Conservation (phyloP, 1,140 invertebrate species). For the Drosophila santomea region DNA sequence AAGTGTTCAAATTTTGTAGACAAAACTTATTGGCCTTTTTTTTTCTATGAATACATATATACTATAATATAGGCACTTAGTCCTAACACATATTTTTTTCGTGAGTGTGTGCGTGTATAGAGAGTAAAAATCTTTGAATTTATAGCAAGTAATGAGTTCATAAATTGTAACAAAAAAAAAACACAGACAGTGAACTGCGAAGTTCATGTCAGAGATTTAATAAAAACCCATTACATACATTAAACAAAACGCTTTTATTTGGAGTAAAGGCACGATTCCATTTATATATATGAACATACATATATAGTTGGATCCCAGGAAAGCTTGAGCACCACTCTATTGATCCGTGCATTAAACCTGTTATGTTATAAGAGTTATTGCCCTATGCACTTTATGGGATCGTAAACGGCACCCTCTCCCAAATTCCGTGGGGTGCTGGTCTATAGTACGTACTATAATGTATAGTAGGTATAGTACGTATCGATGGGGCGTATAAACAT, state of each 20-base stretch:
- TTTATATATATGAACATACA: no score
- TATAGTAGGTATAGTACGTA: neutral
- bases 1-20: slow-evolving; percentile 65
- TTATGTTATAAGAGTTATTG: slow-evolving; percentile 21
- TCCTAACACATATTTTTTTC: slow-evolving; percentile 50
- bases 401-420: slow-evolving; percentile 13
- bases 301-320: no score
- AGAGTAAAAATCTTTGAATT: slow-evolving; percentile 71
- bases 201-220: slow-evolving; percentile 62
- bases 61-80: slow-evolving; percentile 49
- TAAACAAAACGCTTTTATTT: neutral
- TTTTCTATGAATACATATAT: slow-evolving; percentile 56
- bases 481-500: slow-evolving; percentile 35
- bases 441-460: no score
- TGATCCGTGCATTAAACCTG: no score
- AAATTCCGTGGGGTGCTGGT: neutral
- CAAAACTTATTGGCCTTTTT: slow-evolving; percentile 48
- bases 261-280: no score
- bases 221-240: slow-evolving; percentile 63
- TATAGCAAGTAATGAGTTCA: slow-evolving; percentile 75
- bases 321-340: neutral
- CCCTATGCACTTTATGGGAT: slow-evolving; percentile 36
- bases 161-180: slow-evolving; percentile 60
- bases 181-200: slow-evolving; percentile 8
- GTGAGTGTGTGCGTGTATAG: slow-evolving; percentile 57